Evolutionary conservation across 2,888 invertebrate genomes (phyloP).

Genomic region (Agrochola litura): DNA sequence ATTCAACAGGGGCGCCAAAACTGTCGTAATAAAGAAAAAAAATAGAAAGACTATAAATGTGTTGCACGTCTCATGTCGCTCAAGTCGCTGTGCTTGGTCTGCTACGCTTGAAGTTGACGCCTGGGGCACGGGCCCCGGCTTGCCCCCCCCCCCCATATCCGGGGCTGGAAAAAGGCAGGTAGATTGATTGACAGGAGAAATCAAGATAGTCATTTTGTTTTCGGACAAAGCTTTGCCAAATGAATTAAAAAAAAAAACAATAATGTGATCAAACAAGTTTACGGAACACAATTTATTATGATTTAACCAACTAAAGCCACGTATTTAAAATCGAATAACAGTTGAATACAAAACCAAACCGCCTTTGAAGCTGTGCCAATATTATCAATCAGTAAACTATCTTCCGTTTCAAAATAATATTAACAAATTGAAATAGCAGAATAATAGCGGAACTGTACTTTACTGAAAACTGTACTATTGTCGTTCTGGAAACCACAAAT

Average conservation of each 20-base stretch:
- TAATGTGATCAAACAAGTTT: background rate
- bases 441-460: constrained; percentile 14
- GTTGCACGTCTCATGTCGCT: too few species aligned
- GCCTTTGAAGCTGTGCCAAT: constrained; percentile 7
- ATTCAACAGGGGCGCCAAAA: too few species aligned
- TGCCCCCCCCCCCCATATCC: too few species aligned
- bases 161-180: too few species aligned
- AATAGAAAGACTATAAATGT: too few species aligned
- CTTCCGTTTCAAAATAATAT: constrained; percentile 13
- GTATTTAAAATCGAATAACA: background rate
- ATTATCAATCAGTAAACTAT: constrained; percentile 13
- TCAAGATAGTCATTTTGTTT: background rate
- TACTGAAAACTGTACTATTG: constrained; percentile 17
- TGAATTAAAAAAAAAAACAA: too few species aligned
- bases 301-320: background rate
- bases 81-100: too few species aligned
- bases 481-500: constrained; percentile 43
- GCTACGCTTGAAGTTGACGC: too few species aligned
- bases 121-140: too few species aligned
- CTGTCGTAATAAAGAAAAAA: too few species aligned
- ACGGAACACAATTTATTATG: background rate
- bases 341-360: constrained; percentile 7
- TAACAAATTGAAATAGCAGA: constrained; percentile 24
- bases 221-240: too few species aligned
- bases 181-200: too few species aligned